A percentile compares a stretch with the other conserved stretches of the same genome.
phyloP scores from a whole-genome alignment of 1,140 invertebrate genomes.

The Drosophila sucinea region DNA sequence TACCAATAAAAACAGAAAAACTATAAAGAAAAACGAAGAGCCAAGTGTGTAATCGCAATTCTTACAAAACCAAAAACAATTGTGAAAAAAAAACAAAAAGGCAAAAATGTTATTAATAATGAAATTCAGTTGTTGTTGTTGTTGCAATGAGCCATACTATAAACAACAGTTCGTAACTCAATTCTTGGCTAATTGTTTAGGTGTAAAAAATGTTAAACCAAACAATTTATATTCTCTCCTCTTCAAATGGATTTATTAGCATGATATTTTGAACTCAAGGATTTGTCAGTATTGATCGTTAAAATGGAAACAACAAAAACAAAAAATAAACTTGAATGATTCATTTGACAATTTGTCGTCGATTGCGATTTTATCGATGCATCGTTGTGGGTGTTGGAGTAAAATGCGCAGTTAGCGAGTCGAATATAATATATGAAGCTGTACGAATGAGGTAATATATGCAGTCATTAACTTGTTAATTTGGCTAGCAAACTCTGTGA shows the following conservation, averaged over 20 bases:
- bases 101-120: constrained; percentile 5
- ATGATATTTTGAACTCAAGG: constrained; percentile 53
- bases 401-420: constrained; percentile 48
- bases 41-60: neutral
- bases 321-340: constrained; percentile 53
- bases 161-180: constrained; percentile 10
- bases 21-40: neutral
- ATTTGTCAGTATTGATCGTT: constrained; percentile 14
- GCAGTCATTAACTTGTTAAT: constrained; percentile 40
- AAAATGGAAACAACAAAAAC: constrained; percentile 15
- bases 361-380: neutral
- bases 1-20: neutral
- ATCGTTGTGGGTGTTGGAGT: constrained; percentile 38
- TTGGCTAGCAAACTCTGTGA: constrained; percentile 3
- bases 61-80: constrained; percentile 11
- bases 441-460: constrained; percentile 58
- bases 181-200: constrained; percentile 10
- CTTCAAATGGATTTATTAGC: constrained; percentile 31
- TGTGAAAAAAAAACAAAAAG: neutral
- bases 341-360: constrained; percentile 63
- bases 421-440: neutral
- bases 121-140: neutral
- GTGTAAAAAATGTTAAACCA: neutral
- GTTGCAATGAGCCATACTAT: constrained; percentile 1
- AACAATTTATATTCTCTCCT: neutral